Evolutionary conservation across 2,888 invertebrate genomes (phyloP).

Genomic region (Eugnorisma glareosa): DNA sequence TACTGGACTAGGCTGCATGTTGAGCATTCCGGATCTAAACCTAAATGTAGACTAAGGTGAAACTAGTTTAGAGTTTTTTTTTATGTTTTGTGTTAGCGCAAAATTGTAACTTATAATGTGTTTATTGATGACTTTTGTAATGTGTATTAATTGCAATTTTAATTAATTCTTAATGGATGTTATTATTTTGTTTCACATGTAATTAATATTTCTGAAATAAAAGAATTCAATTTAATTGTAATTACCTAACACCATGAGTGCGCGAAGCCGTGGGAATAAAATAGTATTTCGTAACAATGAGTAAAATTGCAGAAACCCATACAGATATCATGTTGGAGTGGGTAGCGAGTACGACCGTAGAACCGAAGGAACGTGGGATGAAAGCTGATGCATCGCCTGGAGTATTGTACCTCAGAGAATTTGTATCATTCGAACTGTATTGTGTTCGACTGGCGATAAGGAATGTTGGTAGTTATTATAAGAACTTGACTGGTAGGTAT

Average conservation of each 20-base stretch:
- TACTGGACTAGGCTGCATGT: no score
- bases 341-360: background rate
- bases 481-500: background rate
- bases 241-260: background rate
- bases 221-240: no score
- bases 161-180: no score
- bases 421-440: slow-evolving; percentile 1
- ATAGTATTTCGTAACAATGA: slow-evolving; percentile 4
- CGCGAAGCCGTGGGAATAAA: background rate
- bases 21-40: no score
- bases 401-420: background rate
- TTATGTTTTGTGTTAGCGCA: no score
- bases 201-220: no score
- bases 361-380: slow-evolving; percentile 19
- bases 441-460: background rate
- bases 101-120: no score
- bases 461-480: background rate
- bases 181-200: no score
- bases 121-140: no score
- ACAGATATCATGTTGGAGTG: slow-evolving; percentile 26
- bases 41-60: no score
- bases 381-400: background rate
- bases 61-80: no score
- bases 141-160: no score
- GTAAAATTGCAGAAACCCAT: slow-evolving; percentile 1